Evolutionary conservation across 2,888 invertebrate species (phyloP).

Genomic region (Zhuqinia jingwanae): DNA sequence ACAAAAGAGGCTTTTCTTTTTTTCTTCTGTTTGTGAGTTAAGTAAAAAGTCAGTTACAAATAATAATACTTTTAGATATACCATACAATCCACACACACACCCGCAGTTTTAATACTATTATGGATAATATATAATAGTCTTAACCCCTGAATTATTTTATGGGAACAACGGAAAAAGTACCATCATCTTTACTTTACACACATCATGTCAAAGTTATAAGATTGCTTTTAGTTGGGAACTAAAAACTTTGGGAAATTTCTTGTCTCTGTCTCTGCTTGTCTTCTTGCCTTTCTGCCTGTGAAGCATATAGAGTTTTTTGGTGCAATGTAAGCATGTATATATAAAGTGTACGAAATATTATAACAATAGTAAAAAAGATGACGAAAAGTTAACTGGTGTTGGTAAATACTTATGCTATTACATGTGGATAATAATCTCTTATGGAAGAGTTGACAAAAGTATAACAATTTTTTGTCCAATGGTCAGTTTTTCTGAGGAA

Average conservation of each 20-base stretch:
- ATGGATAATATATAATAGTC: slow-evolving; percentile 50
- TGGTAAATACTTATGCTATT: too few relatives aligned
- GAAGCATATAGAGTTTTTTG: too few relatives aligned
- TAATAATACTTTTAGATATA: slow-evolving; percentile 22
- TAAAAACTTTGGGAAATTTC: background rate
- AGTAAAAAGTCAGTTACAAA: slow-evolving; percentile 50
- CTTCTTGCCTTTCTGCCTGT: too few relatives aligned
- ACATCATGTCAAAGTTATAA: slow-evolving; percentile 31
- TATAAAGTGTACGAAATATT: slow-evolving; percentile 12
- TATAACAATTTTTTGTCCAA: too few relatives aligned
- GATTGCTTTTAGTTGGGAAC: slow-evolving; percentile 6
- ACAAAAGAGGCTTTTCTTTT: slow-evolving; percentile 49
- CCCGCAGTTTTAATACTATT: slow-evolving; percentile 15
- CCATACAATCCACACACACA: too few relatives aligned
- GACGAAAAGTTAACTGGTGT: too few relatives aligned
- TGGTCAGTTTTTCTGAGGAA: too few relatives aligned
- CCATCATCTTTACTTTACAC: slow-evolving; percentile 39
- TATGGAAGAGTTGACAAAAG: too few relatives aligned
- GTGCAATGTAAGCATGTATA: too few relatives aligned
- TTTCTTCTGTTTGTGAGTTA: slow-evolving; percentile 49
- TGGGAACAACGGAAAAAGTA: slow-evolving; percentile 27
- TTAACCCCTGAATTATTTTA: slow-evolving; percentile 65
- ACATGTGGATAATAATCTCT: too few relatives aligned
- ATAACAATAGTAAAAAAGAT: too few relatives aligned
- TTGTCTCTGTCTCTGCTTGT: background rate